These are phyloP conservation scores for Leontopithecus rosalia DNA, from an alignment of 2,797 vertebrate genomes.

Conservation along the genomic window DNA sequence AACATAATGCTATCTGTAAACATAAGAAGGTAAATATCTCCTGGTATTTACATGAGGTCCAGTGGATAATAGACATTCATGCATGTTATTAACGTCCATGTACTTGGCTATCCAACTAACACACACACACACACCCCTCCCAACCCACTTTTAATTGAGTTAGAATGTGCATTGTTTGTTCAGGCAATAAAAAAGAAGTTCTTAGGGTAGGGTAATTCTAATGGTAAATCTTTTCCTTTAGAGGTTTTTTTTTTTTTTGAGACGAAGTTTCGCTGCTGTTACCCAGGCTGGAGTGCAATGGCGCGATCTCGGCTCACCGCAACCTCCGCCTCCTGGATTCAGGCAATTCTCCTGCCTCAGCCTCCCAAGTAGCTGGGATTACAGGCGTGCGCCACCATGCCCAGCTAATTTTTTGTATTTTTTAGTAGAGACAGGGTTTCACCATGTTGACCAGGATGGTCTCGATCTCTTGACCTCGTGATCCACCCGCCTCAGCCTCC, in stretches of 20 bases:
- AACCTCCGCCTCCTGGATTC: no score
- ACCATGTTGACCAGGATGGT: no score
- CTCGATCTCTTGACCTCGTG: no score
- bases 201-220: background rate
- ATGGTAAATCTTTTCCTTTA: background rate
- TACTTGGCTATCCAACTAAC: background rate
- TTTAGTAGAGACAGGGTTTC: no score
- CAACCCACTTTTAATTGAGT: background rate
- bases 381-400: no score
- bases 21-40: background rate
- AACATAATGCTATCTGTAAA: background rate
- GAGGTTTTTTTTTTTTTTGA: background rate
- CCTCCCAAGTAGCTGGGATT: no score
- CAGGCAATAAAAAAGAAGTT: conserved; percentile 40
- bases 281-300: no score
- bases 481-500: no score
- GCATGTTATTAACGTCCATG: background rate
- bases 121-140: background rate
- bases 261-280: no score
- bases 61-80: background rate
- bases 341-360: no score
- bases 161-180: background rate
- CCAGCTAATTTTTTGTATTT: no score
- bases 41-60: background rate
- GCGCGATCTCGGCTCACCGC: no score